Evolutionary conservation across 2,797 vertebrate species (phyloP).

Genomic region (Diplodus puntazzo): DNA sequence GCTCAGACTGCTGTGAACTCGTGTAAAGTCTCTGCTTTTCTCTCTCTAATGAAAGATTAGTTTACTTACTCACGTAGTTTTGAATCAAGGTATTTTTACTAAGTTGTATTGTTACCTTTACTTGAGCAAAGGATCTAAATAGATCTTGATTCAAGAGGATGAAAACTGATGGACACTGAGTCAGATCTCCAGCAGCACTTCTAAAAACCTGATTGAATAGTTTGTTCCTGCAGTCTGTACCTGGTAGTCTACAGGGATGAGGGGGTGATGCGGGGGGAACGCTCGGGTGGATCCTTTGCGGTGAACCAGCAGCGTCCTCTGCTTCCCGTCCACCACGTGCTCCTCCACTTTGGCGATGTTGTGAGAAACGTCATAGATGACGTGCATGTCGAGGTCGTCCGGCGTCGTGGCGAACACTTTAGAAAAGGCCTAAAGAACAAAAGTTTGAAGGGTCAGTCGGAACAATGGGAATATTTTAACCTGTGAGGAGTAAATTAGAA

Average conservation of each 20-base stretch:
- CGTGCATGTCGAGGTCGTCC: slow-evolving; percentile 97
- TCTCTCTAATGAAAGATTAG: too few species aligned
- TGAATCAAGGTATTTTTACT: too few species aligned
- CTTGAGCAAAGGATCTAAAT: too few species aligned
- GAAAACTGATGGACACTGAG: not conserved
- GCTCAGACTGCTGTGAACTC: too few species aligned
- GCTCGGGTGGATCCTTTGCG: slow-evolving; percentile 96
- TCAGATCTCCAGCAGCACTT: not conserved
- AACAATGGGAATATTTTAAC: too few species aligned
- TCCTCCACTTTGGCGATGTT: slow-evolving; percentile 99
- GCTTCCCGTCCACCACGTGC: slow-evolving; percentile 95
- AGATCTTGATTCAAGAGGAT: not conserved
- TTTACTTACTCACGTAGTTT: too few species aligned
- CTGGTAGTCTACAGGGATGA: slow-evolving; percentile 98
- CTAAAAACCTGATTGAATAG: not conserved
- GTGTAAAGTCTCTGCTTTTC: too few species aligned
- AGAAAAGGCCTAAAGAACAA: slow-evolving; percentile 90
- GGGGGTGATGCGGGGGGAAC: slow-evolving; percentile 97
- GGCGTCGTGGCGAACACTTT: slow-evolving; percentile 97
- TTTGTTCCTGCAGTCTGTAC: slow-evolving; percentile 65
- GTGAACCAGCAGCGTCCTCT: slow-evolving; percentile 93
- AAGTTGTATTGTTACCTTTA: too few species aligned
- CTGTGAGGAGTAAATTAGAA: too few species aligned
- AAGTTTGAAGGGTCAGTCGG: not conserved
- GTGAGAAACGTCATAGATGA: slow-evolving; percentile 99